phyloP scores from a whole-genome alignment of 2,888 invertebrate genomes.

The Drosophila maculinotata region DNA sequence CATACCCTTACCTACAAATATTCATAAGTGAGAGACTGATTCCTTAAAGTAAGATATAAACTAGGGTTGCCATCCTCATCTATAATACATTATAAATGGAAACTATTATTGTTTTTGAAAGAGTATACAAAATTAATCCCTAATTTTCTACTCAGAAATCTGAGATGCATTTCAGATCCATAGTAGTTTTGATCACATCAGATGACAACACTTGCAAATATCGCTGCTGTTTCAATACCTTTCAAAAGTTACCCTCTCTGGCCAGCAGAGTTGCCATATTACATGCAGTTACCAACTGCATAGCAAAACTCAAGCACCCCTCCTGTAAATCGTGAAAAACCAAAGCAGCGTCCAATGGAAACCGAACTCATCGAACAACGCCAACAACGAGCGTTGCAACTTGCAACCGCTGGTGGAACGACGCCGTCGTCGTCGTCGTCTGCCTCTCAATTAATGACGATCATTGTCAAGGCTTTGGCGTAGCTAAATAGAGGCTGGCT shows the following conservation, averaged over 20 bases:
- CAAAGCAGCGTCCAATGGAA: conserved; percentile 41
- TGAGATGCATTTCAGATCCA: too few relatives aligned
- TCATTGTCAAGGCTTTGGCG: conserved; percentile 79
- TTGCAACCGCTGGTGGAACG: conserved; percentile 12
- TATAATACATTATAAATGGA: too few relatives aligned
- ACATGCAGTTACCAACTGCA: conserved; percentile 4
- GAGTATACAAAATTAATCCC: too few relatives aligned
- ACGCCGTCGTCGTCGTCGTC: conserved; percentile 31
- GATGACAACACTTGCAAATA: too few relatives aligned
- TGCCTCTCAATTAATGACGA: conserved; percentile 80
- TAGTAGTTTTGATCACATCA: too few relatives aligned
- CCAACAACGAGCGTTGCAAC: conserved; percentile 41
- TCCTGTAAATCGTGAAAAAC: background rate
- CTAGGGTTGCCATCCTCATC: too few relatives aligned
- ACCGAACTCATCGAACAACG: conserved; percentile 57
- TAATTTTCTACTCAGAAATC: too few relatives aligned
- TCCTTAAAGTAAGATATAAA: too few relatives aligned
- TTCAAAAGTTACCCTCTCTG: too few relatives aligned
- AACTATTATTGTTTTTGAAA: too few relatives aligned
- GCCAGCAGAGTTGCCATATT: too few relatives aligned
- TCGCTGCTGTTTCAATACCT: background rate
- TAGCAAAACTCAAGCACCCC: background rate
- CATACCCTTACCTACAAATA: conserved; percentile 16
- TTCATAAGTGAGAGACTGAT: too few relatives aligned
- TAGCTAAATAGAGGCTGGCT: conserved; percentile 78